A percentile compares a stretch with the other conserved stretches of the same genome.
Conservation (phyloP, 2,797 vertebrate genomes). For the Hybognathus amarus region DNA sequence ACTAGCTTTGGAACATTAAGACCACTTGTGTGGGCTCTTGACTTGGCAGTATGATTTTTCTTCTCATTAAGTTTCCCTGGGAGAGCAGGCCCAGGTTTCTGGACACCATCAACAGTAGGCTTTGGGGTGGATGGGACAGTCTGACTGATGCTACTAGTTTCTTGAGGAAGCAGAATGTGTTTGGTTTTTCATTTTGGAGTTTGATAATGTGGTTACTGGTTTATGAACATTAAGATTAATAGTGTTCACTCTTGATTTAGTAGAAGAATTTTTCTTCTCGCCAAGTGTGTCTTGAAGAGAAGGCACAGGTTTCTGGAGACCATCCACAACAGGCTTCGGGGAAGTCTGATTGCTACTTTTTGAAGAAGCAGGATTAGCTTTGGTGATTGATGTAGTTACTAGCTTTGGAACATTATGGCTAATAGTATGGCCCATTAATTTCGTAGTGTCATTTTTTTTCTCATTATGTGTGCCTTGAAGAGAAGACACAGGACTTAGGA, state of each 20-base stretch:
- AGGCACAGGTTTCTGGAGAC: neutral
- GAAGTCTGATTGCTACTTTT: slow-evolving; percentile 4
- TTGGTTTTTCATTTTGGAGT: slow-evolving; percentile 6
- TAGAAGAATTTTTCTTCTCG: slow-evolving; percentile 70
- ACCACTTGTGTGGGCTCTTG: slow-evolving; percentile 1
- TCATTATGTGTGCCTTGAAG: slow-evolving; percentile 40
- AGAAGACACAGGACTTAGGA: slow-evolving; percentile 74
- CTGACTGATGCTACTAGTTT: slow-evolving; percentile 1
- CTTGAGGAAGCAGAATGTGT: neutral
- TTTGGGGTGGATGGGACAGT: slow-evolving; percentile 1
- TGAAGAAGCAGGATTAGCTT: neutral
- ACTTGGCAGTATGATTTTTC: slow-evolving; percentile 63
- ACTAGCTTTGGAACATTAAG: slow-evolving; percentile 63
- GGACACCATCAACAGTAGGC: neutral
- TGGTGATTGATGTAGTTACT: slow-evolving; percentile 8
- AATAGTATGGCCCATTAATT: slow-evolving; percentile 4
- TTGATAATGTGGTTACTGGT: neutral
- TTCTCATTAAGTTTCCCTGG: slow-evolving; percentile 54
- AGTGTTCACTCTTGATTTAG: neutral
- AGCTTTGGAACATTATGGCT: slow-evolving; percentile 1
- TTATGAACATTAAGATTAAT: neutral
- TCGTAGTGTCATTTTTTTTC: slow-evolving; percentile 67
- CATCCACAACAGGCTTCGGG: neutral
- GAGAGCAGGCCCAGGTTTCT: slow-evolving; percentile 1
- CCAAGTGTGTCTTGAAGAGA: slow-evolving; percentile 56